Evolutionary conservation across 2,888 invertebrate species (phyloP).

Genomic region (Drosophila pegasa): DNA sequence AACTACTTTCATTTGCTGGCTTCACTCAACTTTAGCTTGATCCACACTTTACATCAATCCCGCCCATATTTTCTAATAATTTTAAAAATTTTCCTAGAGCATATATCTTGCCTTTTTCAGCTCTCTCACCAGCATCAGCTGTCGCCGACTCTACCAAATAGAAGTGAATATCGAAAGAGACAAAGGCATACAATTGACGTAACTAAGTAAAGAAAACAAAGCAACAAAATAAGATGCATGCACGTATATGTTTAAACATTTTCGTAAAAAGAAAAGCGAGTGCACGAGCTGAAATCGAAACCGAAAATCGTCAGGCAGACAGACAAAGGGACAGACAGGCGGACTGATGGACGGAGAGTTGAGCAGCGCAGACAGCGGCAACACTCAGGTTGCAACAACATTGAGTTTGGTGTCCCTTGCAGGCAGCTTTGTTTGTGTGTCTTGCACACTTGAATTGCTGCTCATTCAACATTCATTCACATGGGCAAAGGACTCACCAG

Average conservation of each 20-base stretch:
- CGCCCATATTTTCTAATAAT: not conserved
- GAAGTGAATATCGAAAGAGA: slow-evolving; percentile 30
- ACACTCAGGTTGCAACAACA: slow-evolving; percentile 40
- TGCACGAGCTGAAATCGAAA: slow-evolving; percentile 66
- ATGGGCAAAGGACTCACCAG: slow-evolving; percentile 52
- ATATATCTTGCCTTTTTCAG: too few relatives aligned
- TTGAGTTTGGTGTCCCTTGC: slow-evolving; percentile 22
- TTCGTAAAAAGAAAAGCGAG: slow-evolving; percentile 10
- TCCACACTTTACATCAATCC: not conserved
- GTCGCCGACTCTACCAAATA: not conserved
- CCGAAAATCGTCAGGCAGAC: slow-evolving; percentile 57
- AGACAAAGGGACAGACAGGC: slow-evolving; percentile 22
- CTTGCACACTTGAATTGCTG: slow-evolving; percentile 74
- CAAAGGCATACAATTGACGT: slow-evolving; percentile 45
- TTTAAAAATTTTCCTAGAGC: not conserved
- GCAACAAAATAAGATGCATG: slow-evolving; percentile 4
- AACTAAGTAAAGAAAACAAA: slow-evolving; percentile 50
- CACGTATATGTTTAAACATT: slow-evolving; percentile 7
- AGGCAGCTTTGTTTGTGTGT: slow-evolving; percentile 54
- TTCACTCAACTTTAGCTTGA: not conserved
- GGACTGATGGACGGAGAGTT: slow-evolving; percentile 31
- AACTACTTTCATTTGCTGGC: not conserved
- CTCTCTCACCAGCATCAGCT: not conserved
- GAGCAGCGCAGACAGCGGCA: slow-evolving; percentile 19
- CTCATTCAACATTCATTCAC: slow-evolving; percentile 77